Evolutionary conservation across 2,888 invertebrate species (phyloP), one percentile per base, ranked within the genome.

Genomic region (Cheilosia urbana): DNA sequence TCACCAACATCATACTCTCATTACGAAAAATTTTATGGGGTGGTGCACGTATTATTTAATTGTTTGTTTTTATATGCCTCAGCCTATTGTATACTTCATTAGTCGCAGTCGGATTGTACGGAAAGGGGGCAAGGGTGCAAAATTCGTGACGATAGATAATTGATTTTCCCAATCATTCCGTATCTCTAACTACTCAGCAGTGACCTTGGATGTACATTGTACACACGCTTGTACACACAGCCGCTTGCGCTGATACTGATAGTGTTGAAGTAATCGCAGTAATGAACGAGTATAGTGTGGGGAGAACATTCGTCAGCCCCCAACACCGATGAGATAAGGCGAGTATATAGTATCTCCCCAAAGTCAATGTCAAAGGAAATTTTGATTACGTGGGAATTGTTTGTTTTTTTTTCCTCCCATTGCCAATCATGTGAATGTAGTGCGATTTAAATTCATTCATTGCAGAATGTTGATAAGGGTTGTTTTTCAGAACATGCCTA

Each of bases 291-390:
- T 49, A 19, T 49, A 17, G 47, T 47, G 34, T 47, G 34, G 68
- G 42, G 62, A 1, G 53, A 58, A 75, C 57, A 68, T 69, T 69
- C 42, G 75, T 69, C 75, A 84, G 65, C 63, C 57, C 57, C 68
- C 71, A 69, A 78, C 51, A 60, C 58, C 58, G 65, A 57, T 60
- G 51, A 68, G 84, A 84, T 84, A 84, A 84, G 75, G 40, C 37
- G 63, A 60, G 47, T 30, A 30, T 30, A 30, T 37, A 37, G 13
- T 79, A 71, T 65, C 78, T 75, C 63, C 58, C 68, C 84, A 84
- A 84, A 84, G 84, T 84, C 84, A 79, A 84, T 84, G 84, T 76
- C 84, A 84, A 84, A 65, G 75, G 69, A 79, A 79, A 66, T 73
- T 78, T 73, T 58, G 81, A 81, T 81, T 76, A 51, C 42, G 40